These are phyloP conservation scores for Salvator merianae DNA, from an alignment of 2,113 vertebrate genomes.

Conservation along the genomic window DNA sequence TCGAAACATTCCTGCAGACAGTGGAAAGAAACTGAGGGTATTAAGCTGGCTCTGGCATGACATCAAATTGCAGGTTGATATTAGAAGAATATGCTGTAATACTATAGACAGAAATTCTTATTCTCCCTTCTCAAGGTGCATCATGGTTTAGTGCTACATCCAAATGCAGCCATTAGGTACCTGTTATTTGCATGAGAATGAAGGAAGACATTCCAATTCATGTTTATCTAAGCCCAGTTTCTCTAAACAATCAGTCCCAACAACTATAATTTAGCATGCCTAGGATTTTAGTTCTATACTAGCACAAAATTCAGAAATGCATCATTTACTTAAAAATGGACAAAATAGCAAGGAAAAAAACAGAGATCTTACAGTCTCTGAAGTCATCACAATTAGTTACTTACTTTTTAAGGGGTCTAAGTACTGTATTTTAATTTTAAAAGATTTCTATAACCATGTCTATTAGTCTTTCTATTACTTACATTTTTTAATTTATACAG, in stretches of 20 bases:
- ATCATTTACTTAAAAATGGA: conserved; percentile 18
- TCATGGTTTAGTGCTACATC: background rate
- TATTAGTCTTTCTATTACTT: no score
- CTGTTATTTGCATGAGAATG: conserved; percentile 12
- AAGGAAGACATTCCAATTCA: background rate
- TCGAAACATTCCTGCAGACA: conserved; percentile 84
- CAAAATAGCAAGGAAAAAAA: background rate
- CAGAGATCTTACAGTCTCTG: no score
- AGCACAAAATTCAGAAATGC: background rate
- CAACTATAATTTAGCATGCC: background rate
- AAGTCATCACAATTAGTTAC: no score
- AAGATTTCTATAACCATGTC: no score
- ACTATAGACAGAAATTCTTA: background rate
- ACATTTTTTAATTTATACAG: no score
- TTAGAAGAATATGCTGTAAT: background rate
- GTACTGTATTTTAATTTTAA: no score
- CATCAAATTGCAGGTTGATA: background rate
- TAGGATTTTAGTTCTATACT: background rate
- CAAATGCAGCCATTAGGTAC: background rate
- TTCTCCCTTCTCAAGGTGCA: background rate
- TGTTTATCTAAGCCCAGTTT: background rate
- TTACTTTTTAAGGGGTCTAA: no score
- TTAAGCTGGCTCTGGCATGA: background rate
- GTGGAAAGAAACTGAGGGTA: conserved; percentile 22
- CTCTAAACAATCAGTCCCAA: background rate